Evolutionary conservation across 2,797 vertebrate genomes (phyloP), one percentile per base, ranked within the genome.

Genomic region (Enteromius argenteus): DNA sequence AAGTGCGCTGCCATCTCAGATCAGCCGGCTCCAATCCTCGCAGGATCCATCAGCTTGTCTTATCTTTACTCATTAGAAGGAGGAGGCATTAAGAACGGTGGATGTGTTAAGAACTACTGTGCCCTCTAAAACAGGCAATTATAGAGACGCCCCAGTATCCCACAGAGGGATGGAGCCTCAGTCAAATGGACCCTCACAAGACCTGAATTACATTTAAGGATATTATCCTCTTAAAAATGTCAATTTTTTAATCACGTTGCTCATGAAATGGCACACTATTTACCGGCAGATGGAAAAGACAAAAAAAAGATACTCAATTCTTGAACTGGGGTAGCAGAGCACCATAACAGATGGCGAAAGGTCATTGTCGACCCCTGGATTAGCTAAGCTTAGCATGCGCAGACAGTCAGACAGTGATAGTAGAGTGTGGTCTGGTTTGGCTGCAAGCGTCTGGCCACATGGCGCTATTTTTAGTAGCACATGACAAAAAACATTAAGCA

Each of bases 41-140:
- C 35, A 56, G 84, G 88, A 80, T 80, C 74, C 85, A 88, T 87
- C 85, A 87, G 85, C 79, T 74, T 88, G 64, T 85, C 80, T 87
- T 84, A 89, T 89, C 88, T 87, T 76, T 68, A 75, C 85, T 85
- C 86, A 86, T 88, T 89, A 86, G 85, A 81, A 75, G 44, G 56
- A 79, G 72, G 68, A 51, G 44, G 79, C 44, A 85, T 84, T 76
- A 79, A 84, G 56, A 66, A 80, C 23, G 71, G 76, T 79, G 66
- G 49, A 83, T 62, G 66, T 81, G 39, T 72, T 83, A 85, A 84
- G 67, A 76, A 84, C 84, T 77, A 72, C 42, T 56, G 83, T 84
- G 86, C 58, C 62, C 67, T 87, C 87, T 78, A 82, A 83, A 88
- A 90, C 85, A 85, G 83, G 80, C 84, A 89, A 86, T 86, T 83